Conservation (phyloP, 2,797 vertebrate genomes). For the Halcyon leucocephala region DNA sequence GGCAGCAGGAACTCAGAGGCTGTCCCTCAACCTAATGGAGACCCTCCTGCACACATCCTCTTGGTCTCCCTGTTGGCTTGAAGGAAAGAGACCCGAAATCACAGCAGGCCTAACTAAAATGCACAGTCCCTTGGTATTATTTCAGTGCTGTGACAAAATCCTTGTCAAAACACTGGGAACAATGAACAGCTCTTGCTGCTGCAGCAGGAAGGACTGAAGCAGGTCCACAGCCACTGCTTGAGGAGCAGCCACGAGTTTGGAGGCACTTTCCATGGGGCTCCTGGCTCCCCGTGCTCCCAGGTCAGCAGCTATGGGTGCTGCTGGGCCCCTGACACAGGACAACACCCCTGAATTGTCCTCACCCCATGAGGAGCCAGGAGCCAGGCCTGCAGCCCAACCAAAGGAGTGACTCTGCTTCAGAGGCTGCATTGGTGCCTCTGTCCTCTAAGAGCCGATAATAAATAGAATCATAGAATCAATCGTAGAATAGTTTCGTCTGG, state of each 20-base stretch:
- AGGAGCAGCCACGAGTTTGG: not conserved
- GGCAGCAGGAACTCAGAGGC: not conserved
- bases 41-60: not conserved
- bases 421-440: rapidly evolving
- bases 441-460: not conserved
- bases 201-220: not conserved
- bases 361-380: rapidly evolving
- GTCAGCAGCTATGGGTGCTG: not conserved
- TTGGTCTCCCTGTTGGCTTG: not conserved
- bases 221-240: not conserved
- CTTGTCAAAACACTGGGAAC: not conserved
- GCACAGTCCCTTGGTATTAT: not conserved
- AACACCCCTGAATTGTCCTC: not conserved
- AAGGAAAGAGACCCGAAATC: not conserved
- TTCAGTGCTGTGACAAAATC: not conserved
- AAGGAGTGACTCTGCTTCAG: not conserved
- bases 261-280: not conserved
- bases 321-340: rapidly evolving
- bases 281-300: not conserved
- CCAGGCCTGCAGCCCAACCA: not conserved
- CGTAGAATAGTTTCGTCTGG: no score
- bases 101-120: not conserved
- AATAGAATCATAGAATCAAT: not conserved
- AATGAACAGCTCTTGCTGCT: not conserved
- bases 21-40: not conserved